phyloP scores from a whole-genome alignment of 1,140 invertebrate species.

The Coenobita brevimanus region DNA sequence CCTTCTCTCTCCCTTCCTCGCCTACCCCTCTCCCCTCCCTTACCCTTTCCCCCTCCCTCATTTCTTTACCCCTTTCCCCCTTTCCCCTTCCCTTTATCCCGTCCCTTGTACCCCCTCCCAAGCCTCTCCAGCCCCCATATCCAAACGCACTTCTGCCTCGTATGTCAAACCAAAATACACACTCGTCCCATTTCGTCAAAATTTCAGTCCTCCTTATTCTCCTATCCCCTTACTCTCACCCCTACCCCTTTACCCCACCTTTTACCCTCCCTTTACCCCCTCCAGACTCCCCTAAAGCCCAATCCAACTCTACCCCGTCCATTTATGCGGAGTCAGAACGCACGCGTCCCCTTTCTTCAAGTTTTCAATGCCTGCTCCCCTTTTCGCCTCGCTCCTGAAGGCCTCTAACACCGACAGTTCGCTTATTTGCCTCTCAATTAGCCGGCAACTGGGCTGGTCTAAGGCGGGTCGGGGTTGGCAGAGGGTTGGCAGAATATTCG shows the following conservation, averaged over 20 bases:
- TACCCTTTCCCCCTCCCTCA: no score
- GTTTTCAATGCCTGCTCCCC: slow-evolving; percentile 32
- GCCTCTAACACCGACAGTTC: neutral
- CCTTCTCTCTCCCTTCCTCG: neutral
- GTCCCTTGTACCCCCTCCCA: no score
- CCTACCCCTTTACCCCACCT: neutral
- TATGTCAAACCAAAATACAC: no score
- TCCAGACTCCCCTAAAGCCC: neutral
- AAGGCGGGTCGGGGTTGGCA: neutral
- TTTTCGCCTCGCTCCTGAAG: neutral
- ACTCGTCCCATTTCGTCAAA: no score
- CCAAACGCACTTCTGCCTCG: no score
- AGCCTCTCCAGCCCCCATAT: no score
- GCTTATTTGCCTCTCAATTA: slow-evolving; percentile 19
- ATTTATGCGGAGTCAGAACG: slow-evolving; percentile 17
- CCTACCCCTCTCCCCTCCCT: no score
- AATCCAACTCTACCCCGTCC: neutral
- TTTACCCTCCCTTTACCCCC: neutral
- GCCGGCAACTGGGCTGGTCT: neutral
- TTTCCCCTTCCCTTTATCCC: no score
- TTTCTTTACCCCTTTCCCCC: no score
- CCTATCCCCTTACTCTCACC: slow-evolving; percentile 1
- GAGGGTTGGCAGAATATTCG: no score
- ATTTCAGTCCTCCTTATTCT: no score
- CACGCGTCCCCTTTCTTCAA: neutral